These are phyloP conservation scores for Oxyruncus cristatus DNA, from an alignment of 2,113 vertebrate species.

Conservation along the genomic window DNA sequence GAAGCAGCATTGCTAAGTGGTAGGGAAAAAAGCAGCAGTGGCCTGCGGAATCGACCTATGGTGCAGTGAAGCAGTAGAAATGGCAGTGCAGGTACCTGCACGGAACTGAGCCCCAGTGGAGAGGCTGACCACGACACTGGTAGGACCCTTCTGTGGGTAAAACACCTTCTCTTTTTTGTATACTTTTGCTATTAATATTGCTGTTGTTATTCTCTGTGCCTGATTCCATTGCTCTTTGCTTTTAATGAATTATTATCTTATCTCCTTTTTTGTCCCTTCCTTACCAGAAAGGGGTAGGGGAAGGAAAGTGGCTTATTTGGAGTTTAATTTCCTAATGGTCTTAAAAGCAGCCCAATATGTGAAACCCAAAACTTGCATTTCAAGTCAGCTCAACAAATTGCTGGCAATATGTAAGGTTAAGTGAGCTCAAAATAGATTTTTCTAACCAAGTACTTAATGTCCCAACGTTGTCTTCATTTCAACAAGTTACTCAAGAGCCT, in stretches of 20 bases:
- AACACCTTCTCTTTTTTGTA: neutral
- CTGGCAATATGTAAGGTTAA: neutral
- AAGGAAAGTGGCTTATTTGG: neutral
- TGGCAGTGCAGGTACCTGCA: neutral
- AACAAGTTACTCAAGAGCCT: neutral
- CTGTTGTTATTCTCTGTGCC: neutral
- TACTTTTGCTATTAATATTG: neutral
- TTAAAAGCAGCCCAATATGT: neutral
- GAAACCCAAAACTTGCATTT: neutral
- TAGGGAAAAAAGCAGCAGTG: neutral
- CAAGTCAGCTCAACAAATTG: neutral
- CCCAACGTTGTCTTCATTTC: neutral
- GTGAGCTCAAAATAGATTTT: neutral
- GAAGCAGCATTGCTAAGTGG: neutral
- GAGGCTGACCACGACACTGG: neutral
- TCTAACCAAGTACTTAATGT: neutral
- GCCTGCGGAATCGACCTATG: neutral
- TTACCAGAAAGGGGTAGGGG: neutral
- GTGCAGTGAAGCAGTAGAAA: neutral
- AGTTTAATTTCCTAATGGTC: neutral
- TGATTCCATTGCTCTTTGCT: neutral
- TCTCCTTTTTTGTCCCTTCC: neutral
- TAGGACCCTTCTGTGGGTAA: neutral
- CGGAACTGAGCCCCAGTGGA: neutral
- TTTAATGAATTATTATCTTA: neutral